Base-by-base conservation (phyloP, 2,888 invertebrate genomes). In the Zaprionus bogoriensis region DNA sequence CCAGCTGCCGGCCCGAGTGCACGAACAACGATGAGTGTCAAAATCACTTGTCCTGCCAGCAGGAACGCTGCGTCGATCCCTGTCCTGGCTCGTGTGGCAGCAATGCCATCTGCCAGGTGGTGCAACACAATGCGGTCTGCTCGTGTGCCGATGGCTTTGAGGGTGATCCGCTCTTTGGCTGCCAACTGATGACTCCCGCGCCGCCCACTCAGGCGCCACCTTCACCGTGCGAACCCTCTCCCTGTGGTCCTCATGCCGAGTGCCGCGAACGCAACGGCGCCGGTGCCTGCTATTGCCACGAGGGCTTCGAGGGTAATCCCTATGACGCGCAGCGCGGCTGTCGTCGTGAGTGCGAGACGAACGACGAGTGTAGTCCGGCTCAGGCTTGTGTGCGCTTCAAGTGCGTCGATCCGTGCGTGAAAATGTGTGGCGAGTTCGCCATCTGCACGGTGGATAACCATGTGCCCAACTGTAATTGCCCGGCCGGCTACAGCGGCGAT, bases 1-100 rank as follows among this genome's bases (percentile, higher is more conserved):
- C 96, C 23, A 96, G 96, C 87, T 97, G 97, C 87, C 92, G 96
- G 82, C 96, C 97, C 0, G 96, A 96, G 90, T 96, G 96, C 88
- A 94, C 94, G 3, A 94, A 94, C 67, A 93, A 95, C 85, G 94
- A 95, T 6, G 97, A 97, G 90, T 97, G 97, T 87, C 94, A 96
- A 1, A 94, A 94, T 80, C 95, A 95, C 87, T 92, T 95, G 64
- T 95, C 96, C 58, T 97, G 97, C 87, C 92, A 94, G 63, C 95
- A 95, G 87, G 95, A 96, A 87, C 94, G 94, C 64, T 97, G 97
- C 88, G 93, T 93, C 87, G 95, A 97, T 91, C 97, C 97, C 17
- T 97, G 97, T 85, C 93, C 94, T 50, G 95, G 95, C 59, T 92
- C 93, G 0, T 97, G 97, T 86, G 97, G 97, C 47, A 92, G 93